Evolutionary conservation across 2,113 vertebrate species (phyloP).

Genomic region (Erpornis zantholeuca): DNA sequence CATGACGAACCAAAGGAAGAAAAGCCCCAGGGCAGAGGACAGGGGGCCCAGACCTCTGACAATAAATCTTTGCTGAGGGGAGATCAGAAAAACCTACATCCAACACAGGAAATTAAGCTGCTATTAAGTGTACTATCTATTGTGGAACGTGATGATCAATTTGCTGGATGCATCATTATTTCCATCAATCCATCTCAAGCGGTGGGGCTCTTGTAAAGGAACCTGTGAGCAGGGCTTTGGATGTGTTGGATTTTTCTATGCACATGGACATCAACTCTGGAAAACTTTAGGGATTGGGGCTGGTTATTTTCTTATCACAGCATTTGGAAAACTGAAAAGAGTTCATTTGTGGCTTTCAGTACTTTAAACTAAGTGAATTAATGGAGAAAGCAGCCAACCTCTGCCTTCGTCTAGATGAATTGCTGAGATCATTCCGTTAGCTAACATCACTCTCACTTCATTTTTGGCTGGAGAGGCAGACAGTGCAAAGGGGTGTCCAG

Average conservation of each 20-base stretch:
- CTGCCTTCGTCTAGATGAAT: background rate
- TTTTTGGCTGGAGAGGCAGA: background rate
- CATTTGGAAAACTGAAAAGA: background rate
- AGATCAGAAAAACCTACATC: background rate
- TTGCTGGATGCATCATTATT: background rate
- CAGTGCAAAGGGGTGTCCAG: background rate
- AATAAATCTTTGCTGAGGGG: background rate
- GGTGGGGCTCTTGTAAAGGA: background rate
- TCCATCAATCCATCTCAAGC: background rate
- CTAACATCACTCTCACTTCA: background rate
- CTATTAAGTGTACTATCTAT: background rate
- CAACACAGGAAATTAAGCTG: background rate
- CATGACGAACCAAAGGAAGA: too few species aligned
- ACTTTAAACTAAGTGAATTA: background rate
- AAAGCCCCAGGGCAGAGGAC: too few species aligned
- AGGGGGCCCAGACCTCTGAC: too few species aligned
- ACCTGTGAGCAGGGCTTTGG: background rate
- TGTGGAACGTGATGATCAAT: background rate
- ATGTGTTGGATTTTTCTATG: background rate
- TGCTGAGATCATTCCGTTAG: background rate
- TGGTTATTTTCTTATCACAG: background rate
- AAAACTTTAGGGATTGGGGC: background rate
- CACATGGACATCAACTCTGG: background rate
- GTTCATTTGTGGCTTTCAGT: background rate
- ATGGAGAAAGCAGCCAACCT: background rate